Base-by-base conservation (phyloP, 2,797 vertebrate species). In the Allobates femoralis region DNA sequence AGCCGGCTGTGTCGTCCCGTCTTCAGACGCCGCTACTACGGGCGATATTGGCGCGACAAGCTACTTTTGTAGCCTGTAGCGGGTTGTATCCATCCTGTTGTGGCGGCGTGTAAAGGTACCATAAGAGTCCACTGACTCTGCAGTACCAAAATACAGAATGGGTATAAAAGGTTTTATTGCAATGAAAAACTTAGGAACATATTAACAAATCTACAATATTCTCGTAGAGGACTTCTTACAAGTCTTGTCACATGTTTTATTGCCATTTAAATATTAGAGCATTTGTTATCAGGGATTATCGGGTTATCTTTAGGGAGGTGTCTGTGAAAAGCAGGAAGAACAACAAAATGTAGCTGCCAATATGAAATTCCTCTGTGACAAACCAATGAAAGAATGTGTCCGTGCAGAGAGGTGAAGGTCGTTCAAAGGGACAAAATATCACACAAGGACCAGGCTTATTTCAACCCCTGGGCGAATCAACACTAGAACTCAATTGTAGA, bases 341-440 rank as follows among this genome's bases (percentile, higher is more conserved):
- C 11, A n/a, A 67, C 18, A 21, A 67, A 46, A 62, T 67, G 55
- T 32, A 32, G 62, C 79, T 67, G 41, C 62, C 62, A 67, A 81
- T 32, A 23, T 23, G 19, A 81, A 51, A 81, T 81, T 81, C 79
- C 62, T 81, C 62, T 53, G 15, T 81, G 79, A 81, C 79, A 50
- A 81, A 50, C n/a, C 66, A 46, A 67, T 51, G n/a, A 81, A 67
- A 67, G 62, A 67, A 67, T 81, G 26, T 53, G 60, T 53, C 79
- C 62, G 32, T 46, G 16, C 26, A n/a, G n/a, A 32, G 51, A 53
- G 28, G 62, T 67, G 41, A 81, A 81, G 62, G 79, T 67, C 21
- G 28, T 67, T 67, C 26, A n/a, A 53, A 81, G 62, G 21, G 34
- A 46, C 26, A 80, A 28, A 46, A 50, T 62, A 15, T 37, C 30